Percentiles rank a stretch among this genome's conserved stretches.
Evolutionary conservation across 2,888 invertebrate genomes (phyloP).

Genomic region (Junonia oenone): DNA sequence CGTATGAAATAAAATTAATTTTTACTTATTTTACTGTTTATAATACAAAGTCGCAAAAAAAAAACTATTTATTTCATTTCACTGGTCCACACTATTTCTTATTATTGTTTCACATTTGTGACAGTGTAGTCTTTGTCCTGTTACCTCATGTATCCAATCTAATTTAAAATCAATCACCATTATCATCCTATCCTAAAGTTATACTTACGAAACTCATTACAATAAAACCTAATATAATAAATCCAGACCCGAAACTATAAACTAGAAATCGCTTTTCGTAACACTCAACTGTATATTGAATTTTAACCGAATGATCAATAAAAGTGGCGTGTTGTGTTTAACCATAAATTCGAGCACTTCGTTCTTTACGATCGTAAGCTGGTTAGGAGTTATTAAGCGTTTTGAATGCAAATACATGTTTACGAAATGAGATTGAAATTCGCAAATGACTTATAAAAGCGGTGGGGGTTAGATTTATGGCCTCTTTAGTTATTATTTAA

Average conservation of each 20-base stretch:
- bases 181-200: too few relatives aligned
- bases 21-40: too few relatives aligned
- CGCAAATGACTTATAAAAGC: slow-evolving; percentile 2
- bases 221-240: too few relatives aligned
- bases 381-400: slow-evolving; percentile 37
- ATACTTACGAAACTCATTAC: too few relatives aligned
- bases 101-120: too few relatives aligned
- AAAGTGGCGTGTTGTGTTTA: slow-evolving; percentile 20
- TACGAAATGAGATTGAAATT: slow-evolving; percentile 28
- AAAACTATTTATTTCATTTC: too few relatives aligned
- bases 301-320: slow-evolving; percentile 20
- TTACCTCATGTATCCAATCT: too few relatives aligned
- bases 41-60: too few relatives aligned
- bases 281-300: not conserved
- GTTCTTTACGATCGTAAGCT: slow-evolving; percentile 33
- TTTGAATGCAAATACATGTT: slow-evolving; percentile 37
- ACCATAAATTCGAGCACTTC: slow-evolving; percentile 28
- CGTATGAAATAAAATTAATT: too few relatives aligned
- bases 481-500: not conserved
- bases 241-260: not conserved
- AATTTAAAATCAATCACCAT: too few relatives aligned
- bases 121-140: too few relatives aligned
- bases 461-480: slow-evolving; percentile 2
- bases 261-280: not conserved
- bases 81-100: too few relatives aligned